Conservation (phyloP, 2,888 invertebrate genomes). For the Dasysyrphus albostriatus region DNA sequence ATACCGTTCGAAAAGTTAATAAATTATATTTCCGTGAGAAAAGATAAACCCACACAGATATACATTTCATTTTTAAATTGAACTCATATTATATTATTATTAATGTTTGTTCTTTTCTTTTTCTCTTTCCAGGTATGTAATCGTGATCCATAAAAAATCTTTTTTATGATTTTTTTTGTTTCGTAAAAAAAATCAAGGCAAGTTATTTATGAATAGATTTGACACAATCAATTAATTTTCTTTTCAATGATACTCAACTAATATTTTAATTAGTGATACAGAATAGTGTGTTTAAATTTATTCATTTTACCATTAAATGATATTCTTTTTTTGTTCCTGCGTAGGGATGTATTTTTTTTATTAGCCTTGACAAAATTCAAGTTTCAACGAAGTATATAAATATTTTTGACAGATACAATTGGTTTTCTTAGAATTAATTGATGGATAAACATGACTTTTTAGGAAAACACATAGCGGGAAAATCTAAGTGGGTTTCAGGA, state of each 20-base stretch:
- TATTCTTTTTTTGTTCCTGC: neutral
- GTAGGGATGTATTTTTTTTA: too few species aligned
- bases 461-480: too few species aligned
- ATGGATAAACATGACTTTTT: too few species aligned
- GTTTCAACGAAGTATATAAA: too few species aligned
- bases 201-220: slow-evolving; percentile 46
- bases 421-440: too few species aligned
- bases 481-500: too few species aligned
- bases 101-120: slow-evolving; percentile 16
- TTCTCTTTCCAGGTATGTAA: slow-evolving; percentile 61
- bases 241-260: neutral
- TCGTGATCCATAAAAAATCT: slow-evolving; percentile 23
- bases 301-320: neutral
- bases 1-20: slow-evolving; percentile 28
- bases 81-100: slow-evolving; percentile 4
- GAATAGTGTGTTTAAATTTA: neutral
- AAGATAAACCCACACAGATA: slow-evolving; percentile 34
- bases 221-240: slow-evolving; percentile 45
- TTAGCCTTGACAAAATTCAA: too few species aligned
- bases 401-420: too few species aligned
- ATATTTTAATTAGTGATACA: slow-evolving; percentile 43
- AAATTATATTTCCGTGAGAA: slow-evolving; percentile 35
- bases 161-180: neutral
- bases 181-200: neutral
- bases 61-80: neutral